phyloP scores from a whole-genome alignment of 2,113 vertebrate species.

The Hemibates koningsi region DNA sequence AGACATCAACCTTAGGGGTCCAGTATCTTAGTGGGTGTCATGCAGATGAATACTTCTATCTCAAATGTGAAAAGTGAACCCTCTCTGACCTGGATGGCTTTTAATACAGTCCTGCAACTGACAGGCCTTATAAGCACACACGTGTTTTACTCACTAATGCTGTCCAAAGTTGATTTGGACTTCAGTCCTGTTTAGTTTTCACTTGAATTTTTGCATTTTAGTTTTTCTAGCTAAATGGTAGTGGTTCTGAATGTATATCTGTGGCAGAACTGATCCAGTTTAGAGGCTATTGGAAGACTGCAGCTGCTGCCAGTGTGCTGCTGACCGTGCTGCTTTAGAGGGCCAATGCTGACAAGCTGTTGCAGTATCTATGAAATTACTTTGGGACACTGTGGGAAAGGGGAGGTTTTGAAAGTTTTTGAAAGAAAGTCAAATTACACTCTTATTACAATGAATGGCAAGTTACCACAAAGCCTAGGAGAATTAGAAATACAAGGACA shows the following conservation, averaged over 20 bases:
- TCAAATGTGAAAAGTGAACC: not conserved
- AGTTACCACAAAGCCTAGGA: not conserved
- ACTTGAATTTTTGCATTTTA: not conserved
- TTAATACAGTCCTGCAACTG: not conserved
- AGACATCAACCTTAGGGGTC: not conserved
- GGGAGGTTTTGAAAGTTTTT: not conserved
- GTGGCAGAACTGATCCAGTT: not conserved
- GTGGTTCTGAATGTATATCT: not conserved
- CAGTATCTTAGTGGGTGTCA: not conserved
- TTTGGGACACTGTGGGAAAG: not conserved
- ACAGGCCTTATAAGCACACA: not conserved
- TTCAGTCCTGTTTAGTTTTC: not conserved
- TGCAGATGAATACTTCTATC: not conserved
- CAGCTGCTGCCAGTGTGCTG: not conserved
- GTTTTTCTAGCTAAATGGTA: not conserved
- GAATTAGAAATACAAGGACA: not conserved
- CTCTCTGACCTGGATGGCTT: not conserved
- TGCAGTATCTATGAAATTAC: not conserved
- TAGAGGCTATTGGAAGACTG: not conserved
- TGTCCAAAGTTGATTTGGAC: not conserved
- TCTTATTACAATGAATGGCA: not conserved
- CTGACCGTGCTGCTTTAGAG: not conserved
- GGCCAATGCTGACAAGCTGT: not conserved
- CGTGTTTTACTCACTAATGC: not conserved
- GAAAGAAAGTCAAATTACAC: not conserved